A percentile compares a stretch with the other conserved stretches of the same genome.
Conservation (phyloP, 2,888 invertebrate genomes). For the Euclidia mi region DNA sequence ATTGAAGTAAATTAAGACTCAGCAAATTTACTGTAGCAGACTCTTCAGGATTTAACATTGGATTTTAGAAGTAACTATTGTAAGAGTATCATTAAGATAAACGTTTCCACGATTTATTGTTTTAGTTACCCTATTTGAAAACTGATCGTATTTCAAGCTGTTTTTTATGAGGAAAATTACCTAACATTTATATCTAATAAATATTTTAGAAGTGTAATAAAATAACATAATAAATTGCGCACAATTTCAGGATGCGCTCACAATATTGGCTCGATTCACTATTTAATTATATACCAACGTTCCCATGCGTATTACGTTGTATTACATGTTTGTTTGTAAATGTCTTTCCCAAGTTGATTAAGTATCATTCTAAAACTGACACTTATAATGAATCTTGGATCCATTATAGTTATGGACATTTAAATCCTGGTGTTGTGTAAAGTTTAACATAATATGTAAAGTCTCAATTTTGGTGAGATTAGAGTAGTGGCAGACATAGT, state of each 20-base stretch:
- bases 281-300: too few species aligned
- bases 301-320: too few species aligned
- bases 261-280: too few species aligned
- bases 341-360: too few species aligned
- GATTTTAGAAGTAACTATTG: slow-evolving; percentile 16
- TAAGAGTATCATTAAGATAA: slow-evolving; percentile 21
- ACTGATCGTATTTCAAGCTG: neutral
- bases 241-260: too few species aligned
- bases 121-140: neutral
- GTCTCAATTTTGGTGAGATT: too few species aligned
- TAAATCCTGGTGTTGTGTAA: neutral
- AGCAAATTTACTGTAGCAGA: slow-evolving; percentile 13
- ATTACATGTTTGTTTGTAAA: too few species aligned
- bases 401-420: slow-evolving; percentile 4
- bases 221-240: neutral
- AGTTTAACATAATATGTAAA: neutral
- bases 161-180: too few species aligned
- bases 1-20: slow-evolving; percentile 9
- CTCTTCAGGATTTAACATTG: slow-evolving; percentile 2
- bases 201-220: neutral
- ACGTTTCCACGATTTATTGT: slow-evolving; percentile 15
- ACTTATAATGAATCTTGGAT: too few species aligned
- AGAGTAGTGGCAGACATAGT: too few species aligned
- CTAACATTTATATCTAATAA: too few species aligned
- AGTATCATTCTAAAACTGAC: too few species aligned